Conservation (phyloP, 2,888 invertebrate species). For the Agrochola litura region DNA sequence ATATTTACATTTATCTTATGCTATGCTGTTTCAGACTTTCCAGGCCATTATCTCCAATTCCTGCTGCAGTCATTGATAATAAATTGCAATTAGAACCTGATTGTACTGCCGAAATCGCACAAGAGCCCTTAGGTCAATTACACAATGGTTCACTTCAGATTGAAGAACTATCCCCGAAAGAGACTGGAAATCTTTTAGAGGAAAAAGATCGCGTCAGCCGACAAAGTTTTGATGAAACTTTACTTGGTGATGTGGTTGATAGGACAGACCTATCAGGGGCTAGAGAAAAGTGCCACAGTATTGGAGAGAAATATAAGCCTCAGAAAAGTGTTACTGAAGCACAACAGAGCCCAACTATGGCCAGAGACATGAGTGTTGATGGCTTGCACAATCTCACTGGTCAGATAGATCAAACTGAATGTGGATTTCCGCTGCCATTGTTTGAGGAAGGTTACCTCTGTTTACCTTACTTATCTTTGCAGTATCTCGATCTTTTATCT, state of each 20-base stretch:
- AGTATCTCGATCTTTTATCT: slow-evolving; percentile 97
- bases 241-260: slow-evolving; percentile 82
- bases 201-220: slow-evolving; percentile 86
- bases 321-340: slow-evolving; percentile 82
- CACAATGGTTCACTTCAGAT: slow-evolving; percentile 77
- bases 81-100: slow-evolving; percentile 73
- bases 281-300: slow-evolving; percentile 88
- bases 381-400: slow-evolving; percentile 92
- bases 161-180: slow-evolving; percentile 85
- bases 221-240: slow-evolving; percentile 86
- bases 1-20: not conserved
- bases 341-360: slow-evolving; percentile 90
- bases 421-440: slow-evolving; percentile 96
- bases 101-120: slow-evolving; percentile 69
- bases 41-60: slow-evolving; percentile 84
- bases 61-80: slow-evolving; percentile 70
- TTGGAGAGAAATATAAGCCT: slow-evolving; percentile 87
- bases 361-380: slow-evolving; percentile 93
- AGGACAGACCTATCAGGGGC: slow-evolving; percentile 79
- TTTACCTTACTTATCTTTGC: slow-evolving; percentile 98
- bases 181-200: slow-evolving; percentile 83
- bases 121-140: slow-evolving; percentile 71
- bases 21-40: slow-evolving; percentile 79
- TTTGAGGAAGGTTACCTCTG: slow-evolving; percentile 98
- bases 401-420: slow-evolving; percentile 93